Base-by-base conservation (phyloP, 2,888 invertebrate genomes). In the Sicus ferrugineus region DNA sequence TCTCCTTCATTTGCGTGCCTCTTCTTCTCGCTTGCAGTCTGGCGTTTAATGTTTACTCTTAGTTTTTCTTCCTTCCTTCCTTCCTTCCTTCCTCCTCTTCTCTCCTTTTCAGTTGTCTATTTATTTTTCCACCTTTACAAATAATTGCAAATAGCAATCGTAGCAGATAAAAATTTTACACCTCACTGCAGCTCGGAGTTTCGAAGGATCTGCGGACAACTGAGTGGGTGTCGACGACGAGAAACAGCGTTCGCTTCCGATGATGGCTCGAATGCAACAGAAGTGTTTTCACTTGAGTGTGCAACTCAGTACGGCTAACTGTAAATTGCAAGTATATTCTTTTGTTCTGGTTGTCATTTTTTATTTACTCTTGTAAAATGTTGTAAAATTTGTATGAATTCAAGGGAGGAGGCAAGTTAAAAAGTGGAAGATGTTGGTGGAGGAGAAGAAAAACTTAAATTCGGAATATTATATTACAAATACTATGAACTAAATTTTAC, bases 161-260 rank as follows among this genome's bases (percentile, higher is more conserved):
- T 65, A 21, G 31, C 52, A 65, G 28, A 65, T 38, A 54, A 54
- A 16, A 65, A 38, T 52, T 65, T 54, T 65, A 34, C 52, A 34
- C 64, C 26, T 54, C 9, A 19, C 54, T 56, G 64, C 11, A 42
- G 19, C 2, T 50, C 2, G 23, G 23, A 9, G 3, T 23, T n/a
- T 19, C 21, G 4, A 5, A 9, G 23, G 2, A 54, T 28, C 28
- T 14, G 14, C 5, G 54, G 19, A 46, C 54, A 23, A 3, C n/a
- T n/a, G 30, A 28, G 48, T 2, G 19, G 16, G 50, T 31, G 26
- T 50, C 19, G 11, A 30, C 21, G 50, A 31, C 6, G n/a, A 14
- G 11, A 19, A n/a, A 26, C n/a, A n/a, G n/a, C n/a, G n/a, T n/a
- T n/a, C n/a, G n/a, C n/a, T n/a, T n/a, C 61, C 42, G 38, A 42